Evolutionary conservation across 2,797 vertebrate genomes (phyloP).

Genomic region (Tiaroga cobitis): DNA sequence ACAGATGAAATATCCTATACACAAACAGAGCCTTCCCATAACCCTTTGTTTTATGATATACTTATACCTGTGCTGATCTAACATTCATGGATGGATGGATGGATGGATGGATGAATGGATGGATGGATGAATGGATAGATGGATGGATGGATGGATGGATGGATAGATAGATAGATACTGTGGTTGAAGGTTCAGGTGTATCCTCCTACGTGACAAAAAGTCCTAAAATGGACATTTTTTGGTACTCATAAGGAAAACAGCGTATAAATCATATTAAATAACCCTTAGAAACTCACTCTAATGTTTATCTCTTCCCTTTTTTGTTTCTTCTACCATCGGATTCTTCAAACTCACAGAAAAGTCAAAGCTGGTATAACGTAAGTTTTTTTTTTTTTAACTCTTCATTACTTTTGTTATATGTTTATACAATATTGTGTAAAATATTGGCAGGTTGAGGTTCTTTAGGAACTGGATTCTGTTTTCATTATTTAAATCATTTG

Average conservation of each 20-base stretch:
- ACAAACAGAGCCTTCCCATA: constrained; percentile 2
- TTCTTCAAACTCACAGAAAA: constrained; percentile 85
- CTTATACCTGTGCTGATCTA: constrained; percentile 23
- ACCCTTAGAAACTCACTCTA: constrained; percentile 2
- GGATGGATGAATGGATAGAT: not conserved
- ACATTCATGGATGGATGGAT: not conserved
- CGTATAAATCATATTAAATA: not conserved
- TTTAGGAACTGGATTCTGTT: not conserved
- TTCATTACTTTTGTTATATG: constrained; percentile 51
- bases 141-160: not conserved
- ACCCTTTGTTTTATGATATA: constrained; percentile 11
- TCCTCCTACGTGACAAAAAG: not conserved
- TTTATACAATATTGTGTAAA: not conserved
- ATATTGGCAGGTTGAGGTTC: not conserved
- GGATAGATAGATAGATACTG: not conserved
- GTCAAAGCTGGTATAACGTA: constrained; percentile 99
- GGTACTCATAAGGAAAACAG: not conserved
- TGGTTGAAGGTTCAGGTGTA: not conserved
- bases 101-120: not conserved
- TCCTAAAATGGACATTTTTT: not conserved
- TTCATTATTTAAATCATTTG: not conserved
- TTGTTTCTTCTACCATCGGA: constrained; percentile 49
- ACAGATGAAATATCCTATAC: not conserved
- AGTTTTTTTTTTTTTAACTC: constrained; percentile 81
- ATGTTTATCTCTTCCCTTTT: constrained; percentile 45